A percentile compares a stretch with the other conserved stretches of the same genome.
Conservation (phyloP, 2,113 vertebrate species). For the Paralichthys olivaceus region DNA sequence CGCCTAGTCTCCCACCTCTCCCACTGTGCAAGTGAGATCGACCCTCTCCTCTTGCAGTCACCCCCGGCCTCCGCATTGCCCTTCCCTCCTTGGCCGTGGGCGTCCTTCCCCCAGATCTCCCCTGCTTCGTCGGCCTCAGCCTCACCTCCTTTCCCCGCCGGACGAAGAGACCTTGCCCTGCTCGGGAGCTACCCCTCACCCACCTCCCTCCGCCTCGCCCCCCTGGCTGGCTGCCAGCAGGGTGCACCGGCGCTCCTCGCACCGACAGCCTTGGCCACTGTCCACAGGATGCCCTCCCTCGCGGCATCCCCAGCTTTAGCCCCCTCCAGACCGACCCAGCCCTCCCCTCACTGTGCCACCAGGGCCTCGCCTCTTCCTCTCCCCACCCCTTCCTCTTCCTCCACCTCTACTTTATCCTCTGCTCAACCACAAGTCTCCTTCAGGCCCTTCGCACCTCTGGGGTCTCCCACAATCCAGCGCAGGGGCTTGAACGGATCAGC, state of each 20-base stretch:
- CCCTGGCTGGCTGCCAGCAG: conserved; percentile 73
- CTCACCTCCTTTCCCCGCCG: conserved; percentile 64
- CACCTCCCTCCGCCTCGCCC: conserved; percentile 76
- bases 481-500: conserved; percentile 74
- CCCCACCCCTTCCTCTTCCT: conserved; percentile 61
- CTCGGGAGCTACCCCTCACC: conserved; percentile 84
- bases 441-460: conserved; percentile 81
- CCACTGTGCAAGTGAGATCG: conserved; percentile 91
- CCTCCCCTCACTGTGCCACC: conserved; percentile 80
- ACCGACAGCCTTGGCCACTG: conserved; percentile 69
- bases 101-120: conserved; percentile 86
- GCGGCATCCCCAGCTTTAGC: conserved; percentile 41
- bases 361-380: conserved; percentile 75
- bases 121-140: conserved; percentile 77
- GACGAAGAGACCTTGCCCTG: conserved; percentile 83
- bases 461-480: conserved; percentile 74
- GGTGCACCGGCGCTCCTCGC: conserved; percentile 72
- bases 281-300: conserved; percentile 77
- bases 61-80: conserved; percentile 79
- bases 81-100: conserved; percentile 89
- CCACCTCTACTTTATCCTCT: conserved; percentile 65
- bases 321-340: conserved; percentile 73
- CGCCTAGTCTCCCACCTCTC: conserved; percentile 95
- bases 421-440: conserved; percentile 76
- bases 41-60: conserved; percentile 83